phyloP scores from a whole-genome alignment of 2,113 vertebrate genomes.

The Neoarius graeffei region DNA sequence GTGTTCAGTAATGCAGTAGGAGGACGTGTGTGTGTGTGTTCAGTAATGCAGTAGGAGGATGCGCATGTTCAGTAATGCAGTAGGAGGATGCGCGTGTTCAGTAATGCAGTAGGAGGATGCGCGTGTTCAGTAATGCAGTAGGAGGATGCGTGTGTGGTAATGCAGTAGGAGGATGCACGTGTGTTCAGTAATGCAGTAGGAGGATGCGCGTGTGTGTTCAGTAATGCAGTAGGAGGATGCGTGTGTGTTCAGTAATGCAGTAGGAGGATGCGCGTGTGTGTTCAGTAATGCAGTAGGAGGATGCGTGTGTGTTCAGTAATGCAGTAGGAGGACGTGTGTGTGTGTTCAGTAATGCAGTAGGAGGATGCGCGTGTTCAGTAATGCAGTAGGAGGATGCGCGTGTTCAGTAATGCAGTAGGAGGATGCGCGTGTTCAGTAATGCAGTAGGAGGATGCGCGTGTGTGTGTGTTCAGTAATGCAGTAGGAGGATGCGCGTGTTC shows the following conservation, averaged over 20 bases:
- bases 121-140: not conserved
- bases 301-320: no score
- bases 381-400: no score
- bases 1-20: not conserved
- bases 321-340: no score
- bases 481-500: not conserved
- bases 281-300: not conserved
- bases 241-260: not conserved
- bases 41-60: not conserved
- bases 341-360: not conserved
- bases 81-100: not conserved
- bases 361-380: not conserved
- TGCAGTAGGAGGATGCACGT: no score
- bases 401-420: not conserved
- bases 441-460: not conserved
- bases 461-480: not conserved
- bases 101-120: no score
- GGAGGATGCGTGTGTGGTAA: not conserved
- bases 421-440: not conserved
- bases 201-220: not conserved
- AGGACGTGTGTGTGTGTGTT: not conserved
- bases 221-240: not conserved
- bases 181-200: no score
- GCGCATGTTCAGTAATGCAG: no score
- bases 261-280: not conserved